Base-by-base conservation (phyloP, 2,888 invertebrate genomes). In the Slavum lentiscoides region DNA sequence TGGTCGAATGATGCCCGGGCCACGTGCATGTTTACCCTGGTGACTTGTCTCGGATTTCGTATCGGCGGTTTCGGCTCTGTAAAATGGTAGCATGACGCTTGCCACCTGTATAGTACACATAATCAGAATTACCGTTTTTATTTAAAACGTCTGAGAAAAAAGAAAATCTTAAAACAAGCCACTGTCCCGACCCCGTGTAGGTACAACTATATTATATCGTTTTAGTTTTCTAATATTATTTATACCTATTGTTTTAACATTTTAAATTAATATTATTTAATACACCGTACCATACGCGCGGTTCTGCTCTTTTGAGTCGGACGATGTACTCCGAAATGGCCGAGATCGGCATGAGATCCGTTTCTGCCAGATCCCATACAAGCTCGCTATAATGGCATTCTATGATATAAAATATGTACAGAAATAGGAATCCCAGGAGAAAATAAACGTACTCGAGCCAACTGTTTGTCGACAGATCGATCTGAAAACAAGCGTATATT, bases 31-130 rank as follows among this genome's bases (percentile, higher is more conserved):
- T 94, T 94, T 73, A 94, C 91, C 59, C 94, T 39, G 21, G 53
- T 67, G 9, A 17, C 1, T 43, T 43, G 37, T 58, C 43, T 67
- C 7, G 64, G 1, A 53, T 64, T 66, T 55, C 74, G 74, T 43
- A 64, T 74, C 8, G 74, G 30, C 5, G 64, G 64, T 85, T 92
- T 91, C 83, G 93, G 89, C 61, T 94, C 87, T 82, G 93, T 91
- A 87, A 94, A 94, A 87, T 94, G 94, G 86, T 94, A 94, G 86
- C 93, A 93, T 82, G 93, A 90, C 67, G 93, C 93, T 85, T 93
- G 93, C 94, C 94, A 94, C 89, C 89, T 89, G 86, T 30, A 30
- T 30, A 30, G 30, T 43, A 9, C 43, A 9, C 43, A 6, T 7
- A 61, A 53, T 19, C 17, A n/a, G 11, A 66, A 66, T 39, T 6